Evolutionary conservation across 2,888 invertebrate species (phyloP).

Genomic region (Drepanosiphum platanoidis): DNA sequence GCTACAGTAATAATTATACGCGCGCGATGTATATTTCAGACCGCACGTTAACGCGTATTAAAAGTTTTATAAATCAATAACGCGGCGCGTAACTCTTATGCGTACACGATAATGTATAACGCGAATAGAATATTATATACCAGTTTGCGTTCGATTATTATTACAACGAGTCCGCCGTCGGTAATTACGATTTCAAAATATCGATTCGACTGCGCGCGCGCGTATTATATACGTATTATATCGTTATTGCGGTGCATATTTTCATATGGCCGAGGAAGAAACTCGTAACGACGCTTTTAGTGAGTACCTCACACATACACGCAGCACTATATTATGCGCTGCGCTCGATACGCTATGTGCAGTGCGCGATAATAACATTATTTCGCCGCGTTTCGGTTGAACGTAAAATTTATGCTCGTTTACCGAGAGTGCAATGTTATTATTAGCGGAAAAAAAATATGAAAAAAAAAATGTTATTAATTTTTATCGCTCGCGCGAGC

Average conservation of each 20-base stretch:
- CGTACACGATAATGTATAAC: too few species aligned
- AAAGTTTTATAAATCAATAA: too few species aligned
- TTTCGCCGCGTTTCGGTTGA: not conserved
- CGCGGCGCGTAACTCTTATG: too few species aligned
- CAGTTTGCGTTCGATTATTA: too few species aligned
- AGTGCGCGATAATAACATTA: not conserved
- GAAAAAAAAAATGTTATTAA: not conserved
- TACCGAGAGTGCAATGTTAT: not conserved
- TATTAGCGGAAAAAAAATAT: not conserved
- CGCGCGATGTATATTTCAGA: too few species aligned
- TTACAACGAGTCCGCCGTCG: too few species aligned
- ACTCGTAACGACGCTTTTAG: not conserved
- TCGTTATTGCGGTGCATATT: not conserved
- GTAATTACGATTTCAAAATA: not conserved
- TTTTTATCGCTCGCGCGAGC: not conserved
- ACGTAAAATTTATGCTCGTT: not conserved
- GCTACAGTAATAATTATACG: too few species aligned
- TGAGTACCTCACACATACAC: not conserved
- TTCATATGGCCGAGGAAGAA: not conserved
- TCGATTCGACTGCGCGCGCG: too few species aligned
- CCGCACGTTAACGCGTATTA: too few species aligned
- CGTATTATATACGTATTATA: not conserved
- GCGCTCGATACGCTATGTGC: too few species aligned
- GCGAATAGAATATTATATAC: too few species aligned
- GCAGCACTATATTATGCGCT: not conserved